Conservation (phyloP, 2,797 vertebrate species). For the Potorous gilbertii region DNA sequence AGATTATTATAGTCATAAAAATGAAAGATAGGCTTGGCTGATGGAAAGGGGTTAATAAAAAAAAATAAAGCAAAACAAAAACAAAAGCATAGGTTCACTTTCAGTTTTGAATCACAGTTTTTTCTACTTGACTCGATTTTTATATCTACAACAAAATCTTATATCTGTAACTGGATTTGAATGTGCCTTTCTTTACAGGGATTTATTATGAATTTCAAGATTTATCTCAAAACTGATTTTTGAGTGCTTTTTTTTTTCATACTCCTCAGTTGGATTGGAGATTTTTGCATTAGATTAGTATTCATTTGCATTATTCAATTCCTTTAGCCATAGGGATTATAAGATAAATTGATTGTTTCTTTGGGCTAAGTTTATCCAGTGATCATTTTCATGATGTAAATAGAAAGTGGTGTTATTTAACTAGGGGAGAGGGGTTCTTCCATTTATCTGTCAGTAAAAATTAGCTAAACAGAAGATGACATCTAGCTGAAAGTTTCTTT, state of each 20-base stretch:
- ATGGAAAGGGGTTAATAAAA: background rate
- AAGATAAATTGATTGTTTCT: background rate
- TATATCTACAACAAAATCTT: background rate
- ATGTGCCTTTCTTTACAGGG: background rate
- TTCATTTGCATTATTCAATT: background rate
- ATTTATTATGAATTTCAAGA: background rate
- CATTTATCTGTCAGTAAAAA: background rate
- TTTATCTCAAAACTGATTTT: background rate
- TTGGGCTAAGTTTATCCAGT: background rate
- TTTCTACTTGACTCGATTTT: background rate
- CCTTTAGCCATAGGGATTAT: background rate
- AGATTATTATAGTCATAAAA: background rate
- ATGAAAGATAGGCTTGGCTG: background rate
- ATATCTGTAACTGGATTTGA: background rate
- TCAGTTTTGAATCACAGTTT: background rate
- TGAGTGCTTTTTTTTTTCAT: background rate
- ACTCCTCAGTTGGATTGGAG: background rate
- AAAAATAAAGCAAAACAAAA: background rate
- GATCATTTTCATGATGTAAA: background rate
- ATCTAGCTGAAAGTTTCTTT: background rate
- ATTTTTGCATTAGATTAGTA: background rate
- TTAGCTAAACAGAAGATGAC: background rate
- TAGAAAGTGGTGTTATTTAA: background rate
- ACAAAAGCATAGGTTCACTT: background rate
- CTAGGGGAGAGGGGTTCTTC: background rate